A percentile compares a stretch with the other conserved stretches of the same genome.
Conservation (phyloP, 2,113 vertebrate species). For the Balaeniceps rex region DNA sequence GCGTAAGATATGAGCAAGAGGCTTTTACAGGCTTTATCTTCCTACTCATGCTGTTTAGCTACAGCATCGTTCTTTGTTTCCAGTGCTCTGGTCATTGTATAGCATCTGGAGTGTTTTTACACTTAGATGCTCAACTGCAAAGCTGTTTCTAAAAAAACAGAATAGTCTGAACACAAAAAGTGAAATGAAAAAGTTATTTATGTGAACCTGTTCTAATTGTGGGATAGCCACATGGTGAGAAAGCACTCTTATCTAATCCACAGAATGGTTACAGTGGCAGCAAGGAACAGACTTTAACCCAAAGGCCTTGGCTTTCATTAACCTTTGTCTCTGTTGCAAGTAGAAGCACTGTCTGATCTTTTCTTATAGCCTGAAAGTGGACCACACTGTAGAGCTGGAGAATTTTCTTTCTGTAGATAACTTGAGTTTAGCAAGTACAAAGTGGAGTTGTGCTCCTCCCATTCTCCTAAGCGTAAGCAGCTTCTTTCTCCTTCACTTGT, state of each 20-base stretch:
- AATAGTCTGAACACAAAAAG: not conserved
- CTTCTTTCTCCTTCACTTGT: not conserved
- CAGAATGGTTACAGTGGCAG: not conserved
- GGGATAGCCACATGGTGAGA: not conserved
- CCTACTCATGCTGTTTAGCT: not conserved
- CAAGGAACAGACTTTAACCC: not conserved
- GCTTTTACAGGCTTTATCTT: not conserved
- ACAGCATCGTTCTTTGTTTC: not conserved
- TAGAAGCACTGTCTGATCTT: not conserved
- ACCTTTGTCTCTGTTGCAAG: not conserved
- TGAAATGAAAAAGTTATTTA: not conserved
- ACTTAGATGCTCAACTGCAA: not conserved
- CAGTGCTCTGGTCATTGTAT: not conserved
- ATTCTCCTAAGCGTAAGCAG: not conserved
- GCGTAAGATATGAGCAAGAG: not conserved
- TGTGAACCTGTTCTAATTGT: not conserved
- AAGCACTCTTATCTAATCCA: not conserved
- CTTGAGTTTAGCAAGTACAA: not conserved
- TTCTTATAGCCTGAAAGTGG: not conserved
- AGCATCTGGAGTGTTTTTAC: not conserved
- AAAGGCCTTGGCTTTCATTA: not conserved
- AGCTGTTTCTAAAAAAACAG: not conserved
- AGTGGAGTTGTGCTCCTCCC: not conserved
- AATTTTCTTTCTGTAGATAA: not conserved
- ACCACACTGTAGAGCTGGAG: not conserved